phyloP scores from a whole-genome alignment of 2,888 invertebrate species.

The Cancer borealis region DNA sequence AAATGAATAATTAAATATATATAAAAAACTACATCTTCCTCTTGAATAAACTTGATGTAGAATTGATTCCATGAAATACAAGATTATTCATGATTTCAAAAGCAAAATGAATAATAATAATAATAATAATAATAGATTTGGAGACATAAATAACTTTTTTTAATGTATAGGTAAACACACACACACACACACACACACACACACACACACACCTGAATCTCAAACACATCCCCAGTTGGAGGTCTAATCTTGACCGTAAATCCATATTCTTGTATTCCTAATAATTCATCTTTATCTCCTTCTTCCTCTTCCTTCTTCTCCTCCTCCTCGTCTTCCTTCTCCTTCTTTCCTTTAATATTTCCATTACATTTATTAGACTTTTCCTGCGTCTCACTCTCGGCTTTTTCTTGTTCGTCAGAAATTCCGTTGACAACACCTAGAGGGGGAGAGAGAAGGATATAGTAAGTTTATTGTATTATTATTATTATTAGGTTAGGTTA shows the following conservation, averaged over 20 bases:
- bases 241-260: conserved; percentile 96
- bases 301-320: conserved; percentile 46
- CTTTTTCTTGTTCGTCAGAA: conserved; percentile 39
- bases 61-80: too few relatives aligned
- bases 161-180: too few relatives aligned
- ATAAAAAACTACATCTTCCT: too few relatives aligned
- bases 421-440: background rate
- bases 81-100: too few relatives aligned
- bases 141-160: too few relatives aligned
- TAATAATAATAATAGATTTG: too few relatives aligned
- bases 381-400: conserved; percentile 57
- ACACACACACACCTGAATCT: conserved; percentile 89
- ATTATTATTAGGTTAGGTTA: too few relatives aligned
- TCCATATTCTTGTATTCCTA: conserved; percentile 87
- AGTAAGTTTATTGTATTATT: background rate
- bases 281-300: conserved; percentile 67
- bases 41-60: too few relatives aligned
- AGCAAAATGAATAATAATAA: too few relatives aligned
- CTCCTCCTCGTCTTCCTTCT: conserved; percentile 24
- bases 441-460: background rate
- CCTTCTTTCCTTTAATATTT: background rate
- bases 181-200: background rate
- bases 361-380: background rate
- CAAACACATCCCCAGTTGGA: conserved; percentile 94
- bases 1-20: too few relatives aligned